A percentile compares a stretch with the other conserved stretches of the same genome.
phyloP scores from a whole-genome alignment of 2,797 vertebrate species.

The Nyctalus aviator region DNA sequence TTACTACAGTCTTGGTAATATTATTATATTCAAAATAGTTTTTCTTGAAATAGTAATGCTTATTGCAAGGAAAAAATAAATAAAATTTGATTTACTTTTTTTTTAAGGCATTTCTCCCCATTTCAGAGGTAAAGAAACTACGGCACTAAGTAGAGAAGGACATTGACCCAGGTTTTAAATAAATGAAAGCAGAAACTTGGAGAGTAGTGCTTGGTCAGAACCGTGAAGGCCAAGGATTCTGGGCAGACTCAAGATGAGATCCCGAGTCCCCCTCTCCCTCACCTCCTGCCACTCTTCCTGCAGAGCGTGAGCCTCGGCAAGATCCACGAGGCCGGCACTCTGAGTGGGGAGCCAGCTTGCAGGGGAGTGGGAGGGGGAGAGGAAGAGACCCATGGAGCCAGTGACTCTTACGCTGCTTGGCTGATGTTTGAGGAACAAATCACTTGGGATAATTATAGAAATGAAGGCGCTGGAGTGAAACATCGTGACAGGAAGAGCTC shows the following conservation, averaged over 20 bases:
- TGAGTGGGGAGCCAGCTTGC: neutral
- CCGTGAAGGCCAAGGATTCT: neutral
- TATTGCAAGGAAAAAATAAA: no score
- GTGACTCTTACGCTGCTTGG: slow-evolving; percentile 40
- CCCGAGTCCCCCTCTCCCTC: neutral
- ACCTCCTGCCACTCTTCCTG: neutral
- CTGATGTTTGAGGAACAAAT: slow-evolving; percentile 66
- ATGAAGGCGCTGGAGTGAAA: slow-evolving; percentile 34
- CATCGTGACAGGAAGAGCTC: slow-evolving; percentile 47
- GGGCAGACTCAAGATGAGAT: neutral
- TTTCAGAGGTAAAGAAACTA: neutral
- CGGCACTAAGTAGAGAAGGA: slow-evolving; percentile 4
- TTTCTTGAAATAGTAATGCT: no score
- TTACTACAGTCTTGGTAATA: no score
- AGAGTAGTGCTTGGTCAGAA: neutral
- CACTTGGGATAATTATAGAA: slow-evolving; percentile 63
- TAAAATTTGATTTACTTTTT: no score
- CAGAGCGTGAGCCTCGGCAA: neutral
- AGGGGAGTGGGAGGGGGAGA: neutral
- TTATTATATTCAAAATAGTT: no score
- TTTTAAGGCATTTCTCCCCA: neutral
- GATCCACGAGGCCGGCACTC: neutral
- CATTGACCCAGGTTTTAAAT: neutral
- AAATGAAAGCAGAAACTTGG: neutral
- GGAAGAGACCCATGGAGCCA: neutral